These are phyloP conservation scores for Slavum lentiscoides DNA, from an alignment of 2,888 invertebrate species.

Conservation along the genomic window DNA sequence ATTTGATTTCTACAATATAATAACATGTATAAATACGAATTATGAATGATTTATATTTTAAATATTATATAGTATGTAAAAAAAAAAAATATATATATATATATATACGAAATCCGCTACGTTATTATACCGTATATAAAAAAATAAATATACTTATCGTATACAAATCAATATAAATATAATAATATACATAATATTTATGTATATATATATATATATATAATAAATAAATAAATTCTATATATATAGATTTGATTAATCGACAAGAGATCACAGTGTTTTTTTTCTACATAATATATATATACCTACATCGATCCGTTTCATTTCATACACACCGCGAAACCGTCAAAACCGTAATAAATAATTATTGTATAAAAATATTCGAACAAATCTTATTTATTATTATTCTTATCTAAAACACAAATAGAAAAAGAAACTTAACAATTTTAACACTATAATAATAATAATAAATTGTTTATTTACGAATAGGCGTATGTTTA, in stretches of 20 bases:
- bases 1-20: too few species aligned
- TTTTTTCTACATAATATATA: neutral
- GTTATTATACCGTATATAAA: neutral
- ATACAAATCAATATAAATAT: neutral
- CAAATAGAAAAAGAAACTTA: too few species aligned
- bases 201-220: neutral
- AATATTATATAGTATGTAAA: too few species aligned
- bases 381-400: neutral
- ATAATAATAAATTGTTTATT: too few species aligned
- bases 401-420: too few species aligned
- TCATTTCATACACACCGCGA: neutral
- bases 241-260: constrained; percentile 34
- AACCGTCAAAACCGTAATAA: constrained; percentile 4
- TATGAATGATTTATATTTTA: too few species aligned
- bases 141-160: neutral
- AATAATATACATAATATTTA: neutral
- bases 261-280: constrained; percentile 48
- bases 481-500: too few species aligned
- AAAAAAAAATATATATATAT: too few species aligned
- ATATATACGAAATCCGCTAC: neutral
- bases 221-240: constrained; percentile 11
- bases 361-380: neutral
- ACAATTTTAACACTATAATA: too few species aligned
- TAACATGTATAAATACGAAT: too few species aligned
- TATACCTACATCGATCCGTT: constrained; percentile 34